Evolutionary conservation across 2,797 vertebrate genomes (phyloP).

Genomic region (Enteromius paludinosus): DNA sequence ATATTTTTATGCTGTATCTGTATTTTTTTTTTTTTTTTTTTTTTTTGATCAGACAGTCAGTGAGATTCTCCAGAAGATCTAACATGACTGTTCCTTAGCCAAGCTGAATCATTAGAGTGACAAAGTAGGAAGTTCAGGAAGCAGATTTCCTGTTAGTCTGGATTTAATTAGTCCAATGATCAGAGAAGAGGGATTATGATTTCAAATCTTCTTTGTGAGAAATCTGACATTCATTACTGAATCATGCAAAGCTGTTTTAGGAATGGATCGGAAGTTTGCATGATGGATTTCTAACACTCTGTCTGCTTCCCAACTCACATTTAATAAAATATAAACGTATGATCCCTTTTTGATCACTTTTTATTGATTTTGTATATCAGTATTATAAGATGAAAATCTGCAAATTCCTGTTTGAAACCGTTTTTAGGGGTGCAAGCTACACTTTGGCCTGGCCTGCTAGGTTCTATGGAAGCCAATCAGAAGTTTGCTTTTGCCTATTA

Average conservation of each 20-base stretch:
- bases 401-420: conserved; percentile 5
- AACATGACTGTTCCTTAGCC: conserved; percentile 70
- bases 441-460: conserved; percentile 36
- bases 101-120: conserved; percentile 73
- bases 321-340: not conserved
- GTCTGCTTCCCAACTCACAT: not conserved
- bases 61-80: conserved; percentile 53
- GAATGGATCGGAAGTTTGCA: not conserved
- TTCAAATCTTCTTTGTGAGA: not conserved
- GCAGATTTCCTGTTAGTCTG: conserved; percentile 71
- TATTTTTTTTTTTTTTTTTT: not conserved
- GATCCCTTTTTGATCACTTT: not conserved
- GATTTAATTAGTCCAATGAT: conserved; percentile 60
- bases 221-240: conserved; percentile 17
- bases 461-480: conserved; percentile 49
- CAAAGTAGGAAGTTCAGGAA: conserved; percentile 75
- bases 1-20: conserved; percentile 6
- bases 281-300: conserved; percentile 20
- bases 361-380: not conserved
- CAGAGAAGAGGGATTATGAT: conserved; percentile 44
- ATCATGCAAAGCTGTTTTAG: conserved; percentile 26
- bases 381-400: not conserved
- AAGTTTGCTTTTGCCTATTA: conserved; percentile 40
- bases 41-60: conserved; percentile 56
- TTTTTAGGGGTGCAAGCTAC: conserved; percentile 35